A percentile compares a stretch with the other conserved stretches of the same genome.
phyloP scores from a whole-genome alignment of 35 echinoderm and acorn worm species.

The Apostichopus parvimensis region DNA sequence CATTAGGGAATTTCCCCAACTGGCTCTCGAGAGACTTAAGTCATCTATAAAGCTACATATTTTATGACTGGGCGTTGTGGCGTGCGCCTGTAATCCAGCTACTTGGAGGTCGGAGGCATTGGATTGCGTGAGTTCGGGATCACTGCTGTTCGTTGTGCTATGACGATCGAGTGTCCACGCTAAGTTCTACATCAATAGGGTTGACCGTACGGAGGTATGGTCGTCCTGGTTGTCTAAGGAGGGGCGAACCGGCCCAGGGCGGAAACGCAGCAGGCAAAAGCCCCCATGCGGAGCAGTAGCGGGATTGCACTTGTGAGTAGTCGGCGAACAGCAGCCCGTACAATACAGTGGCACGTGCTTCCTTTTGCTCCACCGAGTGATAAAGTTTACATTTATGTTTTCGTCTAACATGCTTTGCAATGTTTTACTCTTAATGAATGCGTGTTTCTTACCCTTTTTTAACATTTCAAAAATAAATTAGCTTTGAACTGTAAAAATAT shows the following conservation, averaged over 20 bases:
- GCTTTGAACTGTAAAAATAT: no score
- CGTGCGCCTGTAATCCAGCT: slow-evolving; percentile 51
- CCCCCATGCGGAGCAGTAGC: slow-evolving; percentile 84
- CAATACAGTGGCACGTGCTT: slow-evolving; percentile 64
- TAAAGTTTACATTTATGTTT: no score
- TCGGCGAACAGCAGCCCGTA: slow-evolving; percentile 61
- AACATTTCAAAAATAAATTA: no score
- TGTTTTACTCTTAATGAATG: no score
- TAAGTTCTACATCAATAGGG: slow-evolving; percentile 96
- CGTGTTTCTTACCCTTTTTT: no score
- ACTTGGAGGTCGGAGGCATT: slow-evolving; percentile 43
- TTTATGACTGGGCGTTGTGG: slow-evolving; percentile 34
- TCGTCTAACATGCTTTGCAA: no score
- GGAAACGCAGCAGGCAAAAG: slow-evolving; percentile 94
- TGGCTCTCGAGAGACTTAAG: no score
- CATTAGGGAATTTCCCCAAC: no score
- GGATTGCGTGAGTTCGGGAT: slow-evolving; percentile 61
- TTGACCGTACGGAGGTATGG: slow-evolving; percentile 80
- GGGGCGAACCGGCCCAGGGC: slow-evolving; percentile 82
- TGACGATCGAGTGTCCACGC: slow-evolving; percentile 97
- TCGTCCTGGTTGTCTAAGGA: slow-evolving; percentile 69
- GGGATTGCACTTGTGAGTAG: slow-evolving; percentile 82
- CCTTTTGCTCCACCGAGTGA: slow-evolving; percentile 36
- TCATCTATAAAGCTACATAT: no score
- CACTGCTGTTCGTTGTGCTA: slow-evolving; percentile 89